phyloP scores from a whole-genome alignment of 2,888 invertebrate species.

The Netelia virgata region DNA sequence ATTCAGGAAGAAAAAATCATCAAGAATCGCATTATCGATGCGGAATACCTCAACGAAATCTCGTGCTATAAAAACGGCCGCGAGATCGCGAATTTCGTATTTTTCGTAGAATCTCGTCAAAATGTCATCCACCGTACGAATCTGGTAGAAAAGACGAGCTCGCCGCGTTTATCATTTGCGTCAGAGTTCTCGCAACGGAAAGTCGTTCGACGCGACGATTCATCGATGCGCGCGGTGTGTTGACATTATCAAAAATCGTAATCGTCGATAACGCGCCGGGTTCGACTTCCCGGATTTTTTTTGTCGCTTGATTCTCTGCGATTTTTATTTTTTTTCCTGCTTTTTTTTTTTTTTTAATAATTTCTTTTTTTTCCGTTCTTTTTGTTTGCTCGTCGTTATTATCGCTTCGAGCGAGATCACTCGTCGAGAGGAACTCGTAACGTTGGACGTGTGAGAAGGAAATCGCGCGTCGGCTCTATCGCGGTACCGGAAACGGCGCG shows the following conservation, averaged over 20 bases:
- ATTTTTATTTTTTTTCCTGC: no score
- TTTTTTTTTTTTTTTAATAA: background rate
- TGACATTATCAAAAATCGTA: conserved; percentile 37
- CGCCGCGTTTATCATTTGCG: conserved; percentile 42
- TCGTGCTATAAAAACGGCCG: background rate
- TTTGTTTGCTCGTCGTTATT: background rate
- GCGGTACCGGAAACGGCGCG: conserved; percentile 19
- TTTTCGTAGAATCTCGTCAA: conserved; percentile 12
- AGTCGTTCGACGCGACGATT: background rate
- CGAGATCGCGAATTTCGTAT: background rate
- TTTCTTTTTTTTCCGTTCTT: background rate
- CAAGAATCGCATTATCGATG: background rate
- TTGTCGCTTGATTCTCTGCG: no score
- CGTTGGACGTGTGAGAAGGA: conserved; percentile 10
- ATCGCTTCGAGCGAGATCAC: background rate
- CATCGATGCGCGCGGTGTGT: background rate
- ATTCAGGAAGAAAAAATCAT: background rate
- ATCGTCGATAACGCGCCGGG: background rate
- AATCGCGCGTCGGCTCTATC: conserved; percentile 20
- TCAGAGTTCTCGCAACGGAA: conserved; percentile 25
- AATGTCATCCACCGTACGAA: conserved; percentile 52
- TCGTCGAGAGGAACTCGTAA: background rate
- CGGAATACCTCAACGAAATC: background rate
- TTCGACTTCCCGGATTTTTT: no score
- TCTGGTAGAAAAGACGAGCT: conserved; percentile 29